phyloP scores from a whole-genome alignment of 1,140 invertebrate genomes.

The Drosophila sechellia region DNA sequence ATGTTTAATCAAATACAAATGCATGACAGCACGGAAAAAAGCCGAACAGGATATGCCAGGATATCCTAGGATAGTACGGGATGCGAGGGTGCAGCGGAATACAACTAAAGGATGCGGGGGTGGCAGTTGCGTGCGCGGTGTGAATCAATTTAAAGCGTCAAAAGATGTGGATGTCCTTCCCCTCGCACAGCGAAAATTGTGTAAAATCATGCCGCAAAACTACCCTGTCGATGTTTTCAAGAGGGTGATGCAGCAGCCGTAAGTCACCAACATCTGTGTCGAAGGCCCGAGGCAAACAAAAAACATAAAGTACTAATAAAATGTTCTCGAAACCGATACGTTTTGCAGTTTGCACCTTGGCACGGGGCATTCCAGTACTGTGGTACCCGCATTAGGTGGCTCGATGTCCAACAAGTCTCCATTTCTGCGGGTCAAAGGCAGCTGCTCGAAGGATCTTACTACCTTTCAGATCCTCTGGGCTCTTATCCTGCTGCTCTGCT shows the following conservation, averaged over 20 bases:
- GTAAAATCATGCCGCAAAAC: constrained; percentile 71
- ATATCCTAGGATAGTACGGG: constrained; percentile 11
- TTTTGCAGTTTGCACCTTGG: constrained; percentile 73
- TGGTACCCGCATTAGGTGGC: constrained; percentile 38
- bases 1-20: constrained; percentile 80
- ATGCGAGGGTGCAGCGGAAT: constrained; percentile 43
- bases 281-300: constrained; percentile 16
- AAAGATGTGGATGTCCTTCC: constrained; percentile 66
- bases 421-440: constrained; percentile 36
- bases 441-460: constrained; percentile 19
- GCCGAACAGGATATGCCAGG: constrained; percentile 41
- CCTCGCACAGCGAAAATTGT: constrained; percentile 55
- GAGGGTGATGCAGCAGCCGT: constrained; percentile 51
- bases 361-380: constrained; percentile 66
- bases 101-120: constrained; percentile 15
- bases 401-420: constrained; percentile 27
- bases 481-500: constrained; percentile 48
- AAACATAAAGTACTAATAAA: constrained; percentile 29
- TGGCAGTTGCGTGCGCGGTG: constrained; percentile 62
- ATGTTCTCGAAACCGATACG: constrained; percentile 65
- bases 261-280: constrained; percentile 60
- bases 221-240: constrained; percentile 41
- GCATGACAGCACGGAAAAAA: constrained; percentile 76
- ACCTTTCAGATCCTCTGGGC: constrained; percentile 3
- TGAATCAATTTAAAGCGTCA: constrained; percentile 83